Evolutionary conservation across 1,140 invertebrate species (phyloP).

Genomic region (Homarus americanus): DNA sequence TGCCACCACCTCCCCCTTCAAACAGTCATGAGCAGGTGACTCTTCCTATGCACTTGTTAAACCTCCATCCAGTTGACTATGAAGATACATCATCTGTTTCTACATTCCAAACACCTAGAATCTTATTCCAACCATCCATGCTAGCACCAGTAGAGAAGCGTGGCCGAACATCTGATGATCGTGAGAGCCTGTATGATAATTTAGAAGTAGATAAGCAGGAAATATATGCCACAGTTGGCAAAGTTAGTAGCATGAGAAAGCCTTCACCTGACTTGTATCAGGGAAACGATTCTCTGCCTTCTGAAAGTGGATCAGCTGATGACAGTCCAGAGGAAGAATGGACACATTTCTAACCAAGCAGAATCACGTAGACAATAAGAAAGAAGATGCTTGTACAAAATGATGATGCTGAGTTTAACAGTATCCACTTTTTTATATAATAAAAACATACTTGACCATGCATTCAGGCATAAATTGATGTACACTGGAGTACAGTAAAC

Average conservation of each 20-base stretch:
- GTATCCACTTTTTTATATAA: no score
- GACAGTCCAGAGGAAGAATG: conserved; percentile 65
- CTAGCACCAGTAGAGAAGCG: conserved; percentile 24
- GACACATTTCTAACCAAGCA: conserved; percentile 47
- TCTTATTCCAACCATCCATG: not conserved
- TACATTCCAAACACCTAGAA: not conserved
- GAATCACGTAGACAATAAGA: no score
- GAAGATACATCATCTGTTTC: not conserved
- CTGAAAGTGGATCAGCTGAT: conserved; percentile 37
- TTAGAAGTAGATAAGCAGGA: not conserved
- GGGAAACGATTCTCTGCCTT: not conserved
- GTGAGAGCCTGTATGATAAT: conserved; percentile 33
- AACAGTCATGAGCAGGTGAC: not conserved
- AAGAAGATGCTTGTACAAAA: no score
- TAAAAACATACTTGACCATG: no score
- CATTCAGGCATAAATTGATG: no score
- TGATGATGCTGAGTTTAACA: no score
- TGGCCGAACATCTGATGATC: not conserved
- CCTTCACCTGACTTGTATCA: not conserved
- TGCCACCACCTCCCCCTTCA: not conserved
- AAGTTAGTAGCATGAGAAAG: not conserved
- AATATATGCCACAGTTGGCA: conserved; percentile 7
- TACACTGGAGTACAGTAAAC: no score
- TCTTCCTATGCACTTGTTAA: conserved; percentile 19
- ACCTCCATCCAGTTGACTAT: conserved; percentile 19